These are phyloP conservation scores for Pycnonotus jocosus DNA, from an alignment of 2,113 vertebrate genomes.

Conservation along the genomic window DNA sequence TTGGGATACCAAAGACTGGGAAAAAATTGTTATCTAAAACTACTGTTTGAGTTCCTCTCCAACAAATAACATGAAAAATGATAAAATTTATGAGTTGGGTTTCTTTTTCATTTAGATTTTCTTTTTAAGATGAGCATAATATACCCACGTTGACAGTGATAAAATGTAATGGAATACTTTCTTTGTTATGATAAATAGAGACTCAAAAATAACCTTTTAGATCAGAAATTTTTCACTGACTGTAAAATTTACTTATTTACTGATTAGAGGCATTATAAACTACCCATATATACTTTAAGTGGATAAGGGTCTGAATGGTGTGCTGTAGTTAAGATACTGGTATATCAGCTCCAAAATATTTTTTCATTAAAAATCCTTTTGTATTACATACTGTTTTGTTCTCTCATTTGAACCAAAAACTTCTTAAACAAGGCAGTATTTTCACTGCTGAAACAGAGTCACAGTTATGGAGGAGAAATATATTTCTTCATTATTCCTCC, in stretches of 20 bases:
- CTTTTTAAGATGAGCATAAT: neutral
- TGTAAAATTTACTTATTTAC: neutral
- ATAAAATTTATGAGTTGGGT: neutral
- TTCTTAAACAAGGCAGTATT: neutral
- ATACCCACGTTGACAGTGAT: neutral
- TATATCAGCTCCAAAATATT: neutral
- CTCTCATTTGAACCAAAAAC: neutral
- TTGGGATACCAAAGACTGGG: neutral
- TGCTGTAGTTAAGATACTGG: neutral
- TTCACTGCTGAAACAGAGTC: neutral
- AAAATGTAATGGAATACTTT: slow-evolving; percentile 5
- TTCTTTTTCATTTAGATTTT: neutral
- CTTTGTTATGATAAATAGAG: neutral
- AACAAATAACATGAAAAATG: neutral
- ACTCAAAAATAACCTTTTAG: neutral
- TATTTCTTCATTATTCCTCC: neutral
- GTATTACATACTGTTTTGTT: neutral
- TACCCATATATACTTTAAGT: neutral
- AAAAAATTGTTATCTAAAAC: neutral
- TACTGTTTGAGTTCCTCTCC: neutral
- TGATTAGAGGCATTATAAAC: neutral
- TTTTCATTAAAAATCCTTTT: neutral
- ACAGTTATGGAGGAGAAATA: neutral
- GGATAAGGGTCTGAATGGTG: neutral
- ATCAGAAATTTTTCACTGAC: neutral